phyloP scores from a whole-genome alignment of 2,888 invertebrate genomes.

The Ethmia dodecea region DNA sequence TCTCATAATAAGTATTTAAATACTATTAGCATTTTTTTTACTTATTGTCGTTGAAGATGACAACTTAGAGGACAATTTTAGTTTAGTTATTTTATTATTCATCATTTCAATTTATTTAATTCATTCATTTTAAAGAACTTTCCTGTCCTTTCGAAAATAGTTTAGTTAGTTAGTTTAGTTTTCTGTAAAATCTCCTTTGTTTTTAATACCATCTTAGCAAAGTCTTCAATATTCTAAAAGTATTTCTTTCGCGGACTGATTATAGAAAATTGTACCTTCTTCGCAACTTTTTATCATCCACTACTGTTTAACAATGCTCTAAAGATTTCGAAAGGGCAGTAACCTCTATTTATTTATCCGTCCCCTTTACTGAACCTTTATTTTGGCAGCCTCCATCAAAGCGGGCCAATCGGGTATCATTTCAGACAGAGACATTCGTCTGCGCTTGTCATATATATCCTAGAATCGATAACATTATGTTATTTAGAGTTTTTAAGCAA shows the following conservation, averaged over 20 bases:
- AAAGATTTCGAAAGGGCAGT: constrained; percentile 45
- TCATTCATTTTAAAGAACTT: constrained; percentile 56
- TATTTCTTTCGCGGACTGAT: no score
- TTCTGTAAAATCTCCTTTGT: no score
- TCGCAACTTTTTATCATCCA: no score
- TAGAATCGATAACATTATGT: constrained; percentile 72
- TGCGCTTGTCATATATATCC: constrained; percentile 82
- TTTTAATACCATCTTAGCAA: no score
- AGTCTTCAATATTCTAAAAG: no score
- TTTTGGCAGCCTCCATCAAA: constrained; percentile 81
- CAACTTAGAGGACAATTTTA: constrained; percentile 40
- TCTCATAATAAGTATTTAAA: neutral
- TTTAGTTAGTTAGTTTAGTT: neutral
- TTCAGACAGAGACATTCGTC: constrained; percentile 83
- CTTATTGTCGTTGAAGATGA: constrained; percentile 28
- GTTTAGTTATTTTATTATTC: constrained; percentile 52
- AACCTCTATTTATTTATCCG: constrained; percentile 42
- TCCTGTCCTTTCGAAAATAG: constrained; percentile 41
- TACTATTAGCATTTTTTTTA: no score
- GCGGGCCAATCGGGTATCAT: constrained; percentile 89
- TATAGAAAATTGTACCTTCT: no score
- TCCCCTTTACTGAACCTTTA: constrained; percentile 81
- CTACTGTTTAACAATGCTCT: no score
- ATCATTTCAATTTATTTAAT: constrained; percentile 45
- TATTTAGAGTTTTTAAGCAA: constrained; percentile 21